Evolutionary conservation across 2,113 vertebrate species (phyloP).

Genomic region (Shinisaurus crocodilurus): DNA sequence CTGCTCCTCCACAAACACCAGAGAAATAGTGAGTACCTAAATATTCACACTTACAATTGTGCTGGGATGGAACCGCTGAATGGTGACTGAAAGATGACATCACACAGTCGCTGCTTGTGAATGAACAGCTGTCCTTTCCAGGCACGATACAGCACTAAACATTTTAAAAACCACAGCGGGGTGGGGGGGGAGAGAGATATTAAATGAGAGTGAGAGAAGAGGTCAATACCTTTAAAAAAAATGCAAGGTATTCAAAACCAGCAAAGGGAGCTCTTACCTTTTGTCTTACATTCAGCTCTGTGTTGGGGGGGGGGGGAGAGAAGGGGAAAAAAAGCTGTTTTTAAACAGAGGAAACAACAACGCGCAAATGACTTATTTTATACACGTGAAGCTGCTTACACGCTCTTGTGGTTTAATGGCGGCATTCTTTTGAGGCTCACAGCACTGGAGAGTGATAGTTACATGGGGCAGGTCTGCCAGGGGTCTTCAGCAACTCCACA

Average conservation of each 20-base stretch:
- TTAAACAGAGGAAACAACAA: constrained; percentile 9
- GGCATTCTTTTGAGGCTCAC: constrained; percentile 70
- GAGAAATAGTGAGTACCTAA: constrained; percentile 17
- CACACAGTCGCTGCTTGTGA: constrained; percentile 70
- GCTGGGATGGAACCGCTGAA: constrained; percentile 74
- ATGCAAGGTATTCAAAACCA: neutral
- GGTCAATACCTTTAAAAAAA: neutral
- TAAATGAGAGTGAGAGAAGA: neutral
- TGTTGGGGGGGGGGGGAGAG: neutral
- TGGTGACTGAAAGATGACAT: constrained; percentile 79
- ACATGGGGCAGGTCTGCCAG: constrained; percentile 80
- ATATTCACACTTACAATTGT: constrained; percentile 83
- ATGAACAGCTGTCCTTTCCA: constrained; percentile 88
- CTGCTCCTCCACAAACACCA: neutral
- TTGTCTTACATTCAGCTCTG: constrained; percentile 60
- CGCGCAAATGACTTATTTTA: rapidly evolving
- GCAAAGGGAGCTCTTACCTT: constrained; percentile 69
- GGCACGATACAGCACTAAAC: constrained; percentile 58
- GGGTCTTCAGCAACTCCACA: constrained; percentile 70
- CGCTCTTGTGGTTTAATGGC: constrained; percentile 54
- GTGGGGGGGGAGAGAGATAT: neutral
- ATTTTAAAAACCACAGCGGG: constrained; percentile 12
- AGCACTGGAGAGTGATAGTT: constrained; percentile 82
- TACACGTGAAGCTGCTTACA: constrained; percentile 74
- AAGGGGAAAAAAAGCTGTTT: neutral